phyloP scores from a whole-genome alignment of 2,113 vertebrate genomes.

The Malurus melanocephalus region DNA sequence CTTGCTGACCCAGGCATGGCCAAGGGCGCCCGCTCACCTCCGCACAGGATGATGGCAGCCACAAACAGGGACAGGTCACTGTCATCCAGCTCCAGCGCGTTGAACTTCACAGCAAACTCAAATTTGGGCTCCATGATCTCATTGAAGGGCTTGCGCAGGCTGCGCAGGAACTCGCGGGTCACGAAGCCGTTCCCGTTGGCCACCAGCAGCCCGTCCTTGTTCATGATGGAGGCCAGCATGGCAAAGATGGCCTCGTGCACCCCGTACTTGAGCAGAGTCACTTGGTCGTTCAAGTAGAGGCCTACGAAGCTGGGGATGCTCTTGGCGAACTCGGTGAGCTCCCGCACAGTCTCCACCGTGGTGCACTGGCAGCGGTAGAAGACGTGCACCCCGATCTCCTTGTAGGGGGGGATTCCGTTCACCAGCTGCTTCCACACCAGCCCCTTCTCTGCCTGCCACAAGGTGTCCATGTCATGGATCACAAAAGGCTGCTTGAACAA shows the following conservation, averaged over 20 bases:
- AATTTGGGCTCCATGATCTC: slow-evolving; percentile 99
- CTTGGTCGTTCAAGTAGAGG: slow-evolving; percentile 96
- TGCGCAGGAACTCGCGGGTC: slow-evolving; percentile 94
- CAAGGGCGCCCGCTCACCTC: slow-evolving; percentile 76
- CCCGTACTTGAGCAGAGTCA: slow-evolving; percentile 94
- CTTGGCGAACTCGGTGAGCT: slow-evolving; percentile 97
- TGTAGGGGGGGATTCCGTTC: slow-evolving; percentile 85
- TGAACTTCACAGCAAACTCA: slow-evolving; percentile 97
- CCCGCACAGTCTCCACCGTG: slow-evolving; percentile 92
- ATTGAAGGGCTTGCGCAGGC: slow-evolving; percentile 91
- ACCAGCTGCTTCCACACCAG: slow-evolving; percentile 94
- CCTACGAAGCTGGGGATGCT: slow-evolving; percentile 92
- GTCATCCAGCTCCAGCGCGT: slow-evolving; percentile 94
- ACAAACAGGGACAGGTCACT: slow-evolving; percentile 97
- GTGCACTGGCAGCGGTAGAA: slow-evolving; percentile 98
- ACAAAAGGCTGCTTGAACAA: slow-evolving; percentile 87
- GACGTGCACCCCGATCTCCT: slow-evolving; percentile 94
- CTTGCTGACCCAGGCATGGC: fast-evolving
- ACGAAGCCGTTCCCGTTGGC: slow-evolving; percentile 95
- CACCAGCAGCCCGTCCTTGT: slow-evolving; percentile 96
- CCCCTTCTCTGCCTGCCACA: slow-evolving; percentile 94
- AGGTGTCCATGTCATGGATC: slow-evolving; percentile 93
- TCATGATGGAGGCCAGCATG: slow-evolving; percentile 97
- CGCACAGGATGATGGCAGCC: slow-evolving; percentile 95
- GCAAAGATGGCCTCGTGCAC: slow-evolving; percentile 97